Percentiles rank a stretch among this genome's conserved stretches.
Conservation (phyloP, 1,140 invertebrate genomes). For the Dendrolimus punctatus region DNA sequence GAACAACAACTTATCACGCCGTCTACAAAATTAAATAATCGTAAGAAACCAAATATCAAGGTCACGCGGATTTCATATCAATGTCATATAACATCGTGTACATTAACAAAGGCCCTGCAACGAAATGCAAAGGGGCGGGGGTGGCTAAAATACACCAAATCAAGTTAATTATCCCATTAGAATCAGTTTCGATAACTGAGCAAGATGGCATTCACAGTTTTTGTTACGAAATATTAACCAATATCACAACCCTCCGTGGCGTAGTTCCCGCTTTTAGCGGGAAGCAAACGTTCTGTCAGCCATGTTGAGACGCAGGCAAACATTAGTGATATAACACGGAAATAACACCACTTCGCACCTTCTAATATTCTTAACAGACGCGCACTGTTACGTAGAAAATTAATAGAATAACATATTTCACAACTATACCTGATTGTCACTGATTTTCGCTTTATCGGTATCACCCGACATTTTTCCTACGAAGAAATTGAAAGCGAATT, state of each 20-base stretch:
- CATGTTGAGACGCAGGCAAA: conserved; percentile 73
- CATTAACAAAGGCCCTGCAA: conserved; percentile 71
- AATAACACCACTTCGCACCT: conserved; percentile 66
- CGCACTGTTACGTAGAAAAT: conserved; percentile 56
- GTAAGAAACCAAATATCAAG: conserved; percentile 69
- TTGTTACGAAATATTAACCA: conserved; percentile 51
- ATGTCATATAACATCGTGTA: conserved; percentile 70
- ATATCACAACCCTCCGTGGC: conserved; percentile 66
- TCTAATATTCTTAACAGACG: conserved; percentile 47
- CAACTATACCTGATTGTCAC: conserved; percentile 72
- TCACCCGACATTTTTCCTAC: conserved; percentile 72
- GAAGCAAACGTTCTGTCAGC: conserved; percentile 72
- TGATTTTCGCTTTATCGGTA: conserved; percentile 73
- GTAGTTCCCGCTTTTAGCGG: conserved; percentile 73
- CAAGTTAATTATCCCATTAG: conserved; percentile 58
- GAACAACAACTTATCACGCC: conserved; percentile 53
- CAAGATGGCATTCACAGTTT: conserved; percentile 61
- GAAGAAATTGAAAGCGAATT: conserved; percentile 72
- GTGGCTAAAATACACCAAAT: conserved; percentile 64
- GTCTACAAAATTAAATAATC: conserved; percentile 58
- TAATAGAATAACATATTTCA: conserved; percentile 58
- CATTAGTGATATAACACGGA: conserved; percentile 71
- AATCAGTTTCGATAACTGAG: conserved; percentile 69
- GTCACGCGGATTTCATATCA: conserved; percentile 72
- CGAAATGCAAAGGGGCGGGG: conserved; percentile 70